Conservation (phyloP, 2,888 invertebrate species). For the Gymnosoma rotundatum region DNA sequence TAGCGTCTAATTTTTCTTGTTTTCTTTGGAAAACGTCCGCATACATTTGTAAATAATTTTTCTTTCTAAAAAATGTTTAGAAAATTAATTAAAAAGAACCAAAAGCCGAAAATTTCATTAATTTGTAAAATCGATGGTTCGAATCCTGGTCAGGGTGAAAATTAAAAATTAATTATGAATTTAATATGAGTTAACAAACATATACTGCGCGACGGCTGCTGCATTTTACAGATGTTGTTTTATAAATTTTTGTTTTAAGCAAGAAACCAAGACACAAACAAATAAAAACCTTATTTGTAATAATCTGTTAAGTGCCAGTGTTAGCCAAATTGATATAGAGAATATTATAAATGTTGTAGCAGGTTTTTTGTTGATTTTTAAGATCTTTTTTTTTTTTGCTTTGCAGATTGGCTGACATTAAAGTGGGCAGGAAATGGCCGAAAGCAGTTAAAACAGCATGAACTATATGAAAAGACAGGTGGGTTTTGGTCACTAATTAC, state of each 20-base stretch:
- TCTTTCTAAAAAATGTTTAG: too few species aligned
- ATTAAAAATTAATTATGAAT: conserved; percentile 36
- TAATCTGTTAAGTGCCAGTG: conserved; percentile 51
- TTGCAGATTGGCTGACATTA: conserved; percentile 15
- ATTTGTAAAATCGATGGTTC: too few species aligned
- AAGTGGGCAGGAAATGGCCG: conserved; percentile 63
- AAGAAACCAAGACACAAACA: neutral
- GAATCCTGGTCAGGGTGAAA: too few species aligned
- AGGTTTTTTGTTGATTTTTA: conserved; percentile 31
- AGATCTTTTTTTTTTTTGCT: conserved; percentile 5
- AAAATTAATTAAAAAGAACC: too few species aligned
- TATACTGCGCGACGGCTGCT: neutral
- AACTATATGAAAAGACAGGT: conserved; percentile 53
- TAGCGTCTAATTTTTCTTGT: too few species aligned
- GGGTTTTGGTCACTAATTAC: conserved; percentile 62
- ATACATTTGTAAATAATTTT: too few species aligned
- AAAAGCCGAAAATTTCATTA: too few species aligned
- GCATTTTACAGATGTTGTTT: conserved; percentile 56
- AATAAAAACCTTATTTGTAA: conserved; percentile 31
- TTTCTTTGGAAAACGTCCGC: too few species aligned
- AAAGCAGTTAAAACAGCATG: conserved; percentile 10
- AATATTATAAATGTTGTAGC: conserved; percentile 21
- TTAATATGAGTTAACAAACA: conserved; percentile 13
- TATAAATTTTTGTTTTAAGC: conserved; percentile 31
- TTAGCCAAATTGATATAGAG: conserved; percentile 43